These are phyloP conservation scores for Sylvicapra grimmia DNA, from an alignment of 2,113 vertebrate genomes.

Conservation along the genomic window DNA sequence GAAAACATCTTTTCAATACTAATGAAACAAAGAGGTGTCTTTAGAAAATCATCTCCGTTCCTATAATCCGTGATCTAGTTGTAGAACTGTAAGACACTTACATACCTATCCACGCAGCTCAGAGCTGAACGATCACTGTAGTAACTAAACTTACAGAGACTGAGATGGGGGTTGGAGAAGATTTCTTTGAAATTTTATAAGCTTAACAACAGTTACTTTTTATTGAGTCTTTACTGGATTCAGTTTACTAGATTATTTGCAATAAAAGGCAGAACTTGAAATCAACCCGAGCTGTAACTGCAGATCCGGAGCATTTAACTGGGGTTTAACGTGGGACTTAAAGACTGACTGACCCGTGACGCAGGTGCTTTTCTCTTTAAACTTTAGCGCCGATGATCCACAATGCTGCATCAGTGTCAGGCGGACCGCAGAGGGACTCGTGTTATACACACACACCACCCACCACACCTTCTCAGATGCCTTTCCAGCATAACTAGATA, in stretches of 20 bases:
- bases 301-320: background rate
- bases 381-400: accelerated
- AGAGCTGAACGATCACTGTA: background rate
- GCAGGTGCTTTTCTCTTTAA: background rate
- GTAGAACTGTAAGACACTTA: background rate
- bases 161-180: background rate
- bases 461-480: background rate
- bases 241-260: background rate
- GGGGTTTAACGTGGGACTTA: background rate
- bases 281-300: background rate
- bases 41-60: background rate
- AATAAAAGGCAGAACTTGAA: background rate
- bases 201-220: background rate
- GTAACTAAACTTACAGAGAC: background rate
- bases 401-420: background rate
- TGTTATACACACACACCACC: accelerated
- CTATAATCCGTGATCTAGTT: background rate
- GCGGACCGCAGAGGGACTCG: background rate
- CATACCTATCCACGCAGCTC: background rate
- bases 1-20: background rate
- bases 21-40: background rate
- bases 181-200: background rate
- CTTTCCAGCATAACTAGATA: too few relatives aligned
- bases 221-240: background rate
- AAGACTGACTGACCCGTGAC: background rate